phyloP scores from a whole-genome alignment of 2,113 vertebrate genomes.

The Axis porcinus region DNA sequence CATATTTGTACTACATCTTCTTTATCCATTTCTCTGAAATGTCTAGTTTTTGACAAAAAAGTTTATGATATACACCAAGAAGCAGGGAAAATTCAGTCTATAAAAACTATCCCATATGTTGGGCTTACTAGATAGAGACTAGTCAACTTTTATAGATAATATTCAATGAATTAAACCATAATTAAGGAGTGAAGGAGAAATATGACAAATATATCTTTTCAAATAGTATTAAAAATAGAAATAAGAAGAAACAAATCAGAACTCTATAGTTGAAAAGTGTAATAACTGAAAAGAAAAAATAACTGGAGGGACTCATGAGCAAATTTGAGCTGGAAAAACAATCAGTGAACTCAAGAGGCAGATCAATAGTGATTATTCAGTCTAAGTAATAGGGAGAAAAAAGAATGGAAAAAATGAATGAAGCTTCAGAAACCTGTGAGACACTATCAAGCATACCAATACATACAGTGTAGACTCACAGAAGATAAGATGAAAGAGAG shows the following conservation, averaged over 20 bases:
- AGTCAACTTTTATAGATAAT: background rate
- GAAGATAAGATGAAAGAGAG: background rate
- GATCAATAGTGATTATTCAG: background rate
- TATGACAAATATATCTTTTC: background rate
- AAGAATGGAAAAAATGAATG: background rate
- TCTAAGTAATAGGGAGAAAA: background rate
- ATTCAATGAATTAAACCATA: background rate
- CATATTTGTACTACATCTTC: background rate
- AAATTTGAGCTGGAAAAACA: background rate
- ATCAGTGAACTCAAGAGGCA: background rate
- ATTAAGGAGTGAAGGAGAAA: background rate
- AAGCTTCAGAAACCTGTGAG: background rate
- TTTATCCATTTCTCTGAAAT: background rate
- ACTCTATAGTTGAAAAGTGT: background rate
- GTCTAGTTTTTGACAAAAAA: background rate
- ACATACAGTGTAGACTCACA: background rate
- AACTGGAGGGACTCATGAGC: background rate
- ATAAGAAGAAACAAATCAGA: background rate
- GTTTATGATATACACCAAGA: background rate
- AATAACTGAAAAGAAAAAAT: background rate
- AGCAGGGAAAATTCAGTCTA: background rate
- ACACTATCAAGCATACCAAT: background rate
- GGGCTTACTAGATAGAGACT: background rate
- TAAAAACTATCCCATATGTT: background rate
- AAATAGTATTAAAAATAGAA: background rate